Base-by-base conservation (phyloP, 64 coral and sea anemone genomes). In the Pocillopora damicornis region DNA sequence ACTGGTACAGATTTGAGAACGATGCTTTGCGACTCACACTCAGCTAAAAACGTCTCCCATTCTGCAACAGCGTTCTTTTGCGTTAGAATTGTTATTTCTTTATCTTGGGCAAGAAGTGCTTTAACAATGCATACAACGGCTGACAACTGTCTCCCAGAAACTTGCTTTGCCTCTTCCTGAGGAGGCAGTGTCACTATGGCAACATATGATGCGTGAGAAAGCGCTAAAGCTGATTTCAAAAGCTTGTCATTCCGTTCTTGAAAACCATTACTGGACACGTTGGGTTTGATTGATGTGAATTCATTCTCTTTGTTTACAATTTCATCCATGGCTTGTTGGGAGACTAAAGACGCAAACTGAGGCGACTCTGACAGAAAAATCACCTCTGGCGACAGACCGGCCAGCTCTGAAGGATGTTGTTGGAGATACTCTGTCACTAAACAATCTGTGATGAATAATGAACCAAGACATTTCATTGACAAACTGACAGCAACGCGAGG, bases 21-120 rank as follows among this genome's bases (percentile, higher is more conserved):
- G 57, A 77, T 77, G 18, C n/a, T 10, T 57, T 77, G 18, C 16
- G 42, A 37, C 20, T 77, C 75, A 45, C 75, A 77, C 18, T 77
- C 56, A 18, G 18, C 42, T 58, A 77, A 15, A n/a, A 77, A 56
- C 13, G 35, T 57, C 14, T 57, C 13, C 75, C 75, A 77, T 18
- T 58, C 38, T 57, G 37, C 9, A 58, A 36, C 45, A 45, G 15
- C 57, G 75, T 42, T 57, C 15, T 58, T 42, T 20, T 15, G 5
- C 11, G 38, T 57, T 56, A 77, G 37, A 45, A 77, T 36, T 38
- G 38, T 20, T 20, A 77, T 20, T 77, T 77, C 75, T 22, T 77
- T 77, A 18, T 77, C 75, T 77, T 77, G 75, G 11, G 75, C 75
- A 77, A 77, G 38, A 77, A 77, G 75, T 20, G 38, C 75, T 77